Evolutionary conservation across 2,888 invertebrate genomes (phyloP).

Genomic region (Cryptocephalus moraei): DNA sequence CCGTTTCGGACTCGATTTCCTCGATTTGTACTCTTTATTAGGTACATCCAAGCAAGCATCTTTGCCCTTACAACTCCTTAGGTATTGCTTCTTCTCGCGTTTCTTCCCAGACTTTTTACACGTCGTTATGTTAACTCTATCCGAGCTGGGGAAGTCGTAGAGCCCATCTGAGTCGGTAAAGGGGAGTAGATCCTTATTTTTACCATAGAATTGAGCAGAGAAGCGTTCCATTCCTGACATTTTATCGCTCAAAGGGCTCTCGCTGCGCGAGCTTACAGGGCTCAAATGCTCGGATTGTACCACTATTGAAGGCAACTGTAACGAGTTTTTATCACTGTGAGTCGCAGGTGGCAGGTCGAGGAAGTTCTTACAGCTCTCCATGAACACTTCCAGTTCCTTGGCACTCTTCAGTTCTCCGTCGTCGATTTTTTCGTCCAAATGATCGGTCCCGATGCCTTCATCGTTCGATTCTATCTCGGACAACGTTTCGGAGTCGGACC

Average conservation of each 20-base stretch:
- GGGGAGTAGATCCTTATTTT: constrained; percentile 50
- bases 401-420: constrained; percentile 58
- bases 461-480: constrained; percentile 67
- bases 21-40: constrained; percentile 37
- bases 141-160: constrained; percentile 71
- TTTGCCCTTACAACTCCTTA: constrained; percentile 36
- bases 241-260: constrained; percentile 67
- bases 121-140: constrained; percentile 42
- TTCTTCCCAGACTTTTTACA: constrained; percentile 52
- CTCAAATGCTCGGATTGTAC: constrained; percentile 49
- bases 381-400: constrained; percentile 48
- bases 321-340: constrained; percentile 33
- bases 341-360: constrained; percentile 39
- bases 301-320: constrained; percentile 52
- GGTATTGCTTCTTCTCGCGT: constrained; percentile 45
- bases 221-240: constrained; percentile 54
- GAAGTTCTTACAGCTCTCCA: constrained; percentile 32
- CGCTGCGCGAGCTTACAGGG: constrained; percentile 69
- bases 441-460: constrained; percentile 69
- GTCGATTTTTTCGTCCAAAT: constrained; percentile 57
- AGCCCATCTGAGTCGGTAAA: constrained; percentile 72
- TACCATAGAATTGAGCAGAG: constrained; percentile 62
- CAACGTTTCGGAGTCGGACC: constrained; percentile 65
- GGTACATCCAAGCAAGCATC: constrained; percentile 54
- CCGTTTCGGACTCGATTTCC: constrained; percentile 49